These are phyloP conservation scores for Poeciliopsis turneri DNA, from an alignment of 2,797 vertebrate species.

Conservation along the genomic window DNA sequence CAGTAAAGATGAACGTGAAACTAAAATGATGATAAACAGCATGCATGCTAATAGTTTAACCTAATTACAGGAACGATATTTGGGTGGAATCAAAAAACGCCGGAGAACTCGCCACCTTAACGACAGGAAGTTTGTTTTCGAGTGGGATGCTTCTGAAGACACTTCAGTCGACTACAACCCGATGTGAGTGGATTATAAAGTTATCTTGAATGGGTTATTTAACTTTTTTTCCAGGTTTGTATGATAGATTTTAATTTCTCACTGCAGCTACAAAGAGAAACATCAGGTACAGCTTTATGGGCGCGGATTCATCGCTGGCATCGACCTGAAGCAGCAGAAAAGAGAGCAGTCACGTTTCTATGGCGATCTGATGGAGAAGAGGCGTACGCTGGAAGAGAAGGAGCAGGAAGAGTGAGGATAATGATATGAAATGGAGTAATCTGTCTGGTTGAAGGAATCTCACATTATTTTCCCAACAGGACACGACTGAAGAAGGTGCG, in stretches of 20 bases:
- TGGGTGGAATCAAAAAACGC: conserved; percentile 94
- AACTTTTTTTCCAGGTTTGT: not conserved
- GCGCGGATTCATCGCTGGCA: conserved; percentile 95
- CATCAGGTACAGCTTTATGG: conserved; percentile 95
- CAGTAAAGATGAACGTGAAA: not conserved
- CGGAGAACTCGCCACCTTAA: conserved; percentile 95
- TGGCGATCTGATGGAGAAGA: conserved; percentile 97
- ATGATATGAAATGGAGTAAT: not conserved
- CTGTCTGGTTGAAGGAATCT: not conserved
- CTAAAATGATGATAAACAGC: not conserved
- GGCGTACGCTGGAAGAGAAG: conserved; percentile 94
- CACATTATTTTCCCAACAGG: conserved; percentile 66
- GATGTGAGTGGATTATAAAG: conserved; percentile 81
- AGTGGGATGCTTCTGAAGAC: conserved; percentile 98
- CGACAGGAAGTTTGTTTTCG: conserved; percentile 97
- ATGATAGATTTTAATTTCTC: conserved; percentile 1
- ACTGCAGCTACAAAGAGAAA: conserved; percentile 93
- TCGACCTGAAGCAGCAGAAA: conserved; percentile 98
- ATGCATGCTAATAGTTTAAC: too few species aligned
- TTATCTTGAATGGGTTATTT: not conserved
- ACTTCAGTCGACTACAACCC: conserved; percentile 97
- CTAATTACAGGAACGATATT: conserved; percentile 88
- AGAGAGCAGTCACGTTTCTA: conserved; percentile 96
- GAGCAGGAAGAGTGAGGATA: conserved; percentile 95
- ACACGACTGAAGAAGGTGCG: conserved; percentile 91